Conservation (phyloP, 2,113 vertebrate species). For the Nerophis ophidion region DNA sequence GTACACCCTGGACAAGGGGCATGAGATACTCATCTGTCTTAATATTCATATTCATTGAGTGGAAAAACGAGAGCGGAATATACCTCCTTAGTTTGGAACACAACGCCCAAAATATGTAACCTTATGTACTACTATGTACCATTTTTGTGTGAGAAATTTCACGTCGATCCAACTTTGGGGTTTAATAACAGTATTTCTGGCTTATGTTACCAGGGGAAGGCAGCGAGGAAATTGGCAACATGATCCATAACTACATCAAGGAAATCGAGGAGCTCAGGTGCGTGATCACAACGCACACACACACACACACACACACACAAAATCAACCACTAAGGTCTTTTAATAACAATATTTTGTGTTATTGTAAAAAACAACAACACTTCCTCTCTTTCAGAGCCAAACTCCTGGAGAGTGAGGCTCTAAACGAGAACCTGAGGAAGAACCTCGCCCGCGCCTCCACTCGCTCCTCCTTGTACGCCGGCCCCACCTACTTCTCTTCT, state of each 20-base stretch:
- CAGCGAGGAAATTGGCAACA: constrained; percentile 93
- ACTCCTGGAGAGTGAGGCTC: constrained; percentile 90
- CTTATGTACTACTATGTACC: too few species aligned
- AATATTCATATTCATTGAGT: too few species aligned
- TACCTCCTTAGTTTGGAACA: too few species aligned
- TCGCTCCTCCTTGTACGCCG: constrained; percentile 77
- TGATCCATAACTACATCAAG: constrained; percentile 98
- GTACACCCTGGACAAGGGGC: too few species aligned
- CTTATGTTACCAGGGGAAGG: constrained; percentile 81
- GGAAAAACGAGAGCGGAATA: too few species aligned
- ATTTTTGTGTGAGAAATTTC: too few species aligned
- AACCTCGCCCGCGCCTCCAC: constrained; percentile 82
- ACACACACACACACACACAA: neutral
- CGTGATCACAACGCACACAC: neutral
- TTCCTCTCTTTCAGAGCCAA: constrained; percentile 76
- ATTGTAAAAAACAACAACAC: neutral
- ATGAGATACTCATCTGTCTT: too few species aligned
- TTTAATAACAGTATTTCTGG: too few species aligned
- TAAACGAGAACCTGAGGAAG: constrained; percentile 88
- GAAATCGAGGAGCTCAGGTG: constrained; percentile 99
- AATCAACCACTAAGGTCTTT: neutral
- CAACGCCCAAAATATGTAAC: too few species aligned
- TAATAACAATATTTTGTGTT: neutral
- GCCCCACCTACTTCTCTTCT: constrained; percentile 73
- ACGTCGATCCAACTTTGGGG: too few species aligned